Evolutionary conservation across 2,888 invertebrate genomes (phyloP).

Genomic region (Campoletis raptor): DNA sequence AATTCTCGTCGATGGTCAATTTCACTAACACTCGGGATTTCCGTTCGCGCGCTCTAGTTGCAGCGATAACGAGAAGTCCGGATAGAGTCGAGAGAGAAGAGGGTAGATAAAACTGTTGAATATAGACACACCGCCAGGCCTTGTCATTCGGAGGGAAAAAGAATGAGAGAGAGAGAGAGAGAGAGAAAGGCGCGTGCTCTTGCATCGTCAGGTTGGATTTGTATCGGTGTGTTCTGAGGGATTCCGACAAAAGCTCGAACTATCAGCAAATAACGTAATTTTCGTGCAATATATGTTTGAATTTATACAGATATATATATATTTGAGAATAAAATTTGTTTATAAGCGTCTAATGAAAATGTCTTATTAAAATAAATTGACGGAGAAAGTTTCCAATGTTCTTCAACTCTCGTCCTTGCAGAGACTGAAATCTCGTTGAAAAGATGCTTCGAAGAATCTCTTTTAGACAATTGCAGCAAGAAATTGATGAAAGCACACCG

Average conservation of each 20-base stretch:
- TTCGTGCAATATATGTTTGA: not conserved
- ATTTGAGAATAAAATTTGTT: not conserved
- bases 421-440: constrained; percentile 35
- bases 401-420: not conserved
- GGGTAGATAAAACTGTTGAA: constrained; percentile 63
- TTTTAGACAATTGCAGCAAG: constrained; percentile 50
- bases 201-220: constrained; percentile 57
- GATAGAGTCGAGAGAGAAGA: constrained; percentile 57
- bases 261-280: constrained; percentile 38
- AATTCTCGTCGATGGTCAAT: constrained; percentile 66
- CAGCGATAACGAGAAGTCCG: constrained; percentile 68
- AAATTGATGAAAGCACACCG: constrained; percentile 64
- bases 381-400: constrained; percentile 53
- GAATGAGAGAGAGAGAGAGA: constrained; percentile 14
- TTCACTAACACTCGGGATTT: constrained; percentile 65
- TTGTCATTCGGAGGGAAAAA: constrained; percentile 30
- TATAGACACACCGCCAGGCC: constrained; percentile 2
- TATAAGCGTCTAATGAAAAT: not conserved
- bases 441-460: constrained; percentile 48
- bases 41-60: constrained; percentile 62
- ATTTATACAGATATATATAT: not conserved
- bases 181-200: constrained; percentile 57
- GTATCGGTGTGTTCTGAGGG: constrained; percentile 28
- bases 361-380: constrained; percentile 50
- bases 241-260: constrained; percentile 22